Percentiles rank a stretch among this genome's conserved stretches.
Conservation (phyloP, 2,888 invertebrate genomes). For the Gortyna flavago region DNA sequence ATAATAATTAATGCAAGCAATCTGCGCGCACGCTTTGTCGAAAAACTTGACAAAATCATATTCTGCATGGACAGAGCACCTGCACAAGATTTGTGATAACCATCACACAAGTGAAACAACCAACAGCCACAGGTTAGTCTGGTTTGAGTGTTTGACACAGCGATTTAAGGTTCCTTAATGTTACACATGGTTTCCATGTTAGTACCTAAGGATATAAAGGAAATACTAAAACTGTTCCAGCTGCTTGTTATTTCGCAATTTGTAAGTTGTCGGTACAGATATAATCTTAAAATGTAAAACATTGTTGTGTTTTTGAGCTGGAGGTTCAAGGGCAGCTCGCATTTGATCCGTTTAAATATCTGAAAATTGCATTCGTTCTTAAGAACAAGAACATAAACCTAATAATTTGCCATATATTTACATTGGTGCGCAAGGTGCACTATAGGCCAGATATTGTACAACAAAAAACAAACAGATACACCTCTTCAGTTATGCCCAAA, state of each 20-base stretch:
- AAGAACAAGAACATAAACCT: too few relatives aligned
- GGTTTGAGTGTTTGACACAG: slow-evolving; percentile 49
- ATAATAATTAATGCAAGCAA: slow-evolving; percentile 71
- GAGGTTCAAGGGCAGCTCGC: neutral
- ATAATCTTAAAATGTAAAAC: slow-evolving; percentile 32
- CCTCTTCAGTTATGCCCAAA: neutral
- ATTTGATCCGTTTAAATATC: neutral
- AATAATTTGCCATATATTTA: neutral
- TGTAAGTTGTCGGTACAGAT: slow-evolving; percentile 23
- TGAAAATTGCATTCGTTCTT: neutral
- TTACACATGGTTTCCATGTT: slow-evolving; percentile 20
- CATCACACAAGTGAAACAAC: slow-evolving; percentile 37
- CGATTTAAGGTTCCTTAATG: slow-evolving; percentile 46
- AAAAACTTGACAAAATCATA: slow-evolving; percentile 74
- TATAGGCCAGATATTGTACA: neutral
- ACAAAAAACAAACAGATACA: neutral
- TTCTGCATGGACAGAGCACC: slow-evolving; percentile 71
- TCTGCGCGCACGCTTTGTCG: slow-evolving; percentile 68
- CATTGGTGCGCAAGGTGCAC: neutral
- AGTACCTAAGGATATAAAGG: slow-evolving; percentile 31
- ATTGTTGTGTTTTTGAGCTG: slow-evolving; percentile 16
- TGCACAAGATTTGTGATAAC: slow-evolving; percentile 65
- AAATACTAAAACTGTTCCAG: slow-evolving; percentile 40
- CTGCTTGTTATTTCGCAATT: slow-evolving; percentile 47
- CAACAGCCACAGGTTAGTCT: slow-evolving; percentile 36